Percentiles rank a stretch among this genome's conserved stretches.
Evolutionary conservation across 53 echinoderm and acorn worm genomes (phyloP).

Genomic region (Glandiceps talaboti): DNA sequence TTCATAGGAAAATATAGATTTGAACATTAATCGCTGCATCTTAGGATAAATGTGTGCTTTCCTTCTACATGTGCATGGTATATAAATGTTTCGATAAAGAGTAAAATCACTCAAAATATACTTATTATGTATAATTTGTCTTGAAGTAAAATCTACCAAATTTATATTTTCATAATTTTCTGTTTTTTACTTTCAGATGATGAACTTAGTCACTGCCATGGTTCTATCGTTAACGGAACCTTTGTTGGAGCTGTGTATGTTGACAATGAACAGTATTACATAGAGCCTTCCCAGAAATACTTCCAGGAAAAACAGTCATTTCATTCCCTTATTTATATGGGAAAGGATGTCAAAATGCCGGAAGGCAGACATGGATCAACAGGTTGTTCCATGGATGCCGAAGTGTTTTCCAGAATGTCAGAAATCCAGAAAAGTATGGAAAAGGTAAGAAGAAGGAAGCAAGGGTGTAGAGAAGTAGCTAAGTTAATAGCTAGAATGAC

Average conservation of each 20-base stretch:
- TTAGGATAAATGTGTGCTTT: neutral
- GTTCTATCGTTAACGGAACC: constrained; percentile 48
- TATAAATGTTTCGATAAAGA: neutral
- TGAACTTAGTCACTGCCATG: constrained; percentile 44
- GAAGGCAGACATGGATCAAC: neutral
- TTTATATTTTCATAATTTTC: no score
- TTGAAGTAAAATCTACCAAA: no score
- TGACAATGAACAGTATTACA: constrained; percentile 20
- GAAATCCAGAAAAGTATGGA: constrained; percentile 24
- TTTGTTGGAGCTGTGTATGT: constrained; percentile 48
- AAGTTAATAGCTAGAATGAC: no score
- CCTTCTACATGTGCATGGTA: neutral
- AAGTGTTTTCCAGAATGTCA: constrained; percentile 31
- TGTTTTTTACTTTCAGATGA: constrained; percentile 19
- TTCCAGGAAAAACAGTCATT: constrained; percentile 18
- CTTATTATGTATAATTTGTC: neutral
- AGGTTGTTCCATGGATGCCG: constrained; percentile 13
- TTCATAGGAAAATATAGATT: neutral
- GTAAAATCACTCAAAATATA: neutral
- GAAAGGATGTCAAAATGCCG: constrained; percentile 24
- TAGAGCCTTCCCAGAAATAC: constrained; percentile 50
- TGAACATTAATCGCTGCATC: neutral
- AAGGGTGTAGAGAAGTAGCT: no score
- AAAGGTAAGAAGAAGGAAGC: no score
- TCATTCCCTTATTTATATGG: constrained; percentile 68